Evolutionary conservation across 2,888 invertebrate species (phyloP), one percentile per base, ranked within the genome.

Genomic region (Rhodophaea formosa): DNA sequence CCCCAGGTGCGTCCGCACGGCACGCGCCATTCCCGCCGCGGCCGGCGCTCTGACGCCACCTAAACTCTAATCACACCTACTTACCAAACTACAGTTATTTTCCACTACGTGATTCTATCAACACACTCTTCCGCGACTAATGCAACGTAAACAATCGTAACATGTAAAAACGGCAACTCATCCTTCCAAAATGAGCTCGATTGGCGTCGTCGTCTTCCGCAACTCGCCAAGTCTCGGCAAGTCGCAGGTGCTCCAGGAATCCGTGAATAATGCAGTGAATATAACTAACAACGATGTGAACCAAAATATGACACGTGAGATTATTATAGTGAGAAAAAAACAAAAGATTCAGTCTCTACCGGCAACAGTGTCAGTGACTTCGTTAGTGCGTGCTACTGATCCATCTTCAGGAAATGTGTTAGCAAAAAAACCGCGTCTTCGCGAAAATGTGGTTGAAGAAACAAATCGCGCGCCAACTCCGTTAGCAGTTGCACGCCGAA

Each of bases 401-500:
- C 69, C 80, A 14, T 65, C 80, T 60, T 78, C 81, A 16, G 73
- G 84, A 0, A 78, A 76, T 64, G 69, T 78, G 54, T 72, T 78
- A 12, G 77, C 85, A 16, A 91, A 90, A 64, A 80, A 83, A 58
- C 80, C 85, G 29, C 79, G 82, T 57, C 72, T 82, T 57, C 79
- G 79, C 56, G 93, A 74, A 82, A 93, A 67, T 77, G 90, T 74
- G 77, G 90, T 70, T 71, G 93, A 74, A 70, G 93, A 80, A 65
- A 80, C 72, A 57, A 82, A 86, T 59, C 87, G 89, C 7, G 84
- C 94, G 59, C 94, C 96, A 3, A 95, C 95, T 53, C 96, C 96
- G 0, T 93, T 96, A 17, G 95, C 97, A 0, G 97, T 97, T 7
- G 97, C 97, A 0, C 92, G 97, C 47, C 91, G 98, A 74, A 98